Percentiles rank a stretch among this genome's conserved stretches.
phyloP scores from a whole-genome alignment of 2,113 vertebrate species.

The Odocoileus virginianus region DNA sequence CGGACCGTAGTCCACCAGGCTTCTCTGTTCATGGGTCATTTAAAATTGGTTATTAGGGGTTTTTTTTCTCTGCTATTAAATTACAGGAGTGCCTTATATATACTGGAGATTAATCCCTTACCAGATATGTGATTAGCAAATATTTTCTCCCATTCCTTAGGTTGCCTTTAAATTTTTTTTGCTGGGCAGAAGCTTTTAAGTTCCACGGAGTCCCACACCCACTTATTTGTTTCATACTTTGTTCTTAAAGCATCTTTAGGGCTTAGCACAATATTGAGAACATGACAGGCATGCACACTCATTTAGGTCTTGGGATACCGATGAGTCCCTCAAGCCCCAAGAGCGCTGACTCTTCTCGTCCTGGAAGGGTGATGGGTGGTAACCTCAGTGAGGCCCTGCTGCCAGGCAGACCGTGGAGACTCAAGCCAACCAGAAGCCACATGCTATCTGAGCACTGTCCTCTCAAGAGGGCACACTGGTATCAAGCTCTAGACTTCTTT shows the following conservation, averaged over 20 bases:
- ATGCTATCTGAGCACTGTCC: accelerated
- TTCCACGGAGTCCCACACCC: background rate
- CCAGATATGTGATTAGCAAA: background rate
- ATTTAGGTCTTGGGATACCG: background rate
- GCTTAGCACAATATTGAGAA: background rate
- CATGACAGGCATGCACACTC: background rate
- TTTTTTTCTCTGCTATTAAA: background rate
- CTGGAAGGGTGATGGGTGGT: too few relatives aligned
- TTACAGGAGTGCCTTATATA: background rate
- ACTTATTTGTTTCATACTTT: background rate
- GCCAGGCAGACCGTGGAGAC: accelerated
- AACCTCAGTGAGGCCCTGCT: background rate
- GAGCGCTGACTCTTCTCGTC: background rate
- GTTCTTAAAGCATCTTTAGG: background rate
- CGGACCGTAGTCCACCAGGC: background rate
- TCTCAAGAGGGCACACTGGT: background rate
- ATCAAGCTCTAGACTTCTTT: background rate
- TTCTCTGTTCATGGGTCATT: background rate
- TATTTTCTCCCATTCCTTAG: background rate
- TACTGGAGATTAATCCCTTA: background rate
- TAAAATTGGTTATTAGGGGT: background rate
- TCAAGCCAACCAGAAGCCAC: accelerated
- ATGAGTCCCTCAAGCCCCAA: background rate
- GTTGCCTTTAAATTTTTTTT: background rate
- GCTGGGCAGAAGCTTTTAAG: background rate